Evolutionary conservation across 2,888 invertebrate genomes (phyloP).

Genomic region (Oligia strigilis): DNA sequence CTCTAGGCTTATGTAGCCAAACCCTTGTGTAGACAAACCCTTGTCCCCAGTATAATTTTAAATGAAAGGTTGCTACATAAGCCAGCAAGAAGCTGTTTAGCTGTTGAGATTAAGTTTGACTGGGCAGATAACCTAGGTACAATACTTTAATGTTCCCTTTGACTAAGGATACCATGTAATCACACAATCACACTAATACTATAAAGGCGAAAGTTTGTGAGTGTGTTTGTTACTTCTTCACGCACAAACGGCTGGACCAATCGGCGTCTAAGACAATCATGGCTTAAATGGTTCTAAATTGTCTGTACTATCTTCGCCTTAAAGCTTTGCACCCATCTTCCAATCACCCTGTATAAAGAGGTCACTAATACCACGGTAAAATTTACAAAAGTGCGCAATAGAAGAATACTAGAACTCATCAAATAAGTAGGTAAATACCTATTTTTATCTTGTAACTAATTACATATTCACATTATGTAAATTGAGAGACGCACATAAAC

Average conservation of each 20-base stretch:
- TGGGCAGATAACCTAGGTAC: background rate
- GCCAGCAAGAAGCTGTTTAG: background rate
- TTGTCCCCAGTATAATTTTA: background rate
- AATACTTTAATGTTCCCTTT: background rate
- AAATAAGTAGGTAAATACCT: no score
- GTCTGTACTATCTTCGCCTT: no score
- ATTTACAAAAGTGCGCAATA: background rate
- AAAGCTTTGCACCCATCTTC: no score
- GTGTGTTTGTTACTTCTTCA: no score
- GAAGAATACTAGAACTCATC: background rate
- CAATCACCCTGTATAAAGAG: no score
- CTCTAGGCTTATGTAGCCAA: background rate
- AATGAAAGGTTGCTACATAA: background rate
- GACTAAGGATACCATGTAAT: background rate
- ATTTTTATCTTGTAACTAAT: background rate
- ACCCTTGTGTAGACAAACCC: no score
- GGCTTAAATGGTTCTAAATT: no score
- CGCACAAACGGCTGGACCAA: no score
- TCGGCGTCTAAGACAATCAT: no score
- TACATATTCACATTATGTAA: background rate
- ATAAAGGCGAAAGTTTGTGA: no score
- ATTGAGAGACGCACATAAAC: background rate
- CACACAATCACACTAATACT: no score
- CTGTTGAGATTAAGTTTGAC: background rate
- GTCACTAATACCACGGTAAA: background rate